Percentiles rank a stretch among this genome's conserved stretches.
Conservation (phyloP, 2,113 vertebrate species). For the Pelecanus crispus region DNA sequence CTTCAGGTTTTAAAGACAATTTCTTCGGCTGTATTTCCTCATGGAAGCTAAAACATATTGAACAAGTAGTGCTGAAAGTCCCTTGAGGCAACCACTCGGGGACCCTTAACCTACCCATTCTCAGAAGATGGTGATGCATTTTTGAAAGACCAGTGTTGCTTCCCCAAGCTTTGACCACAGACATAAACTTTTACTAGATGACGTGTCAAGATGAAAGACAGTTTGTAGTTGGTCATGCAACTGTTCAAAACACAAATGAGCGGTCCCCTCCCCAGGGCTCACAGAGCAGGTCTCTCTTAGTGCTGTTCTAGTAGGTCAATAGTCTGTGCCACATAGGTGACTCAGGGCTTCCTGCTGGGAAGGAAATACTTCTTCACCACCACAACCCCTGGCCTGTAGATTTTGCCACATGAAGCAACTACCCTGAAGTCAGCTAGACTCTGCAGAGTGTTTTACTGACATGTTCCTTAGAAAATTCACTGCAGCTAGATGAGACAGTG, state of each 20-base stretch:
- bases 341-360: neutral
- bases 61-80: neutral
- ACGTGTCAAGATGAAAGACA: neutral
- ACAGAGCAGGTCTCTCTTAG: neutral
- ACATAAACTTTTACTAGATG: neutral
- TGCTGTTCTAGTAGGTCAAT: neutral
- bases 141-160: neutral
- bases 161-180: neutral
- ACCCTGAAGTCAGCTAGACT: neutral
- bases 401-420: neutral
- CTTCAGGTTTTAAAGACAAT: neutral
- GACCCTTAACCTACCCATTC: accelerated
- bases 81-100: neutral
- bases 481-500: neutral
- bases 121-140: neutral
- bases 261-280: neutral
- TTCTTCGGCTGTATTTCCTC: neutral
- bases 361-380: neutral
- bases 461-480: neutral
- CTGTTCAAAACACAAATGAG: neutral
- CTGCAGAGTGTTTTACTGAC: neutral
- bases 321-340: neutral
- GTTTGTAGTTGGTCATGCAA: neutral
- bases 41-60: neutral
- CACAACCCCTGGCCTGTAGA: neutral